A percentile compares a stretch with the other conserved stretches of the same genome.
Evolutionary conservation across 2,113 vertebrate genomes (phyloP).

Genomic region (Aphyosemion australe): DNA sequence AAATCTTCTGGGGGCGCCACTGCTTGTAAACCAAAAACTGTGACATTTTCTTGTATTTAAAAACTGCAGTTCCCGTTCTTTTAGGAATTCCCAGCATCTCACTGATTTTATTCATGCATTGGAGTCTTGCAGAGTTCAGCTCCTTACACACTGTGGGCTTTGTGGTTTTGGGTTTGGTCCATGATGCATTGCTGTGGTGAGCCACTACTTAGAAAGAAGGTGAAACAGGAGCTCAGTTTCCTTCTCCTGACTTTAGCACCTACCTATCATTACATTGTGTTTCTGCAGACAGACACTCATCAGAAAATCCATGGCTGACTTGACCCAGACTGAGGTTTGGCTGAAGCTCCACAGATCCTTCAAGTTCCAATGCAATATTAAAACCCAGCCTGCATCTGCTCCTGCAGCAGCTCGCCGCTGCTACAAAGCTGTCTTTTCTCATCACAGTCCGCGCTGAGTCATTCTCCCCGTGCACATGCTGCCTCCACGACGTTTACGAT

Average conservation of each 20-base stretch:
- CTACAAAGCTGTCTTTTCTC: conserved; percentile 59
- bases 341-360: conserved; percentile 28
- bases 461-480: conserved; percentile 42
- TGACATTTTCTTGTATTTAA: background rate
- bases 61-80: background rate
- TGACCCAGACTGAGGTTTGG: conserved; percentile 22
- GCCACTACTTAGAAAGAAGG: conserved; percentile 43
- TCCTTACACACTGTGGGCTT: conserved; percentile 29
- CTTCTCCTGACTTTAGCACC: conserved; percentile 45
- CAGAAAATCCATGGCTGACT: conserved; percentile 33
- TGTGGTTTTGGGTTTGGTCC: conserved; percentile 67
- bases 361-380: conserved; percentile 70
- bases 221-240: conserved; percentile 52
- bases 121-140: conserved; percentile 29
- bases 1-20: too few relatives aligned
- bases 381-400: conserved; percentile 57
- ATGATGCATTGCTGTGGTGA: conserved; percentile 63
- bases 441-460: conserved; percentile 64
- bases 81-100: too few relatives aligned
- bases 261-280: conserved; percentile 57
- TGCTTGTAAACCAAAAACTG: too few relatives aligned
- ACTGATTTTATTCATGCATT: conserved; percentile 12
- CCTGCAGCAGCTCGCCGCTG: conserved; percentile 36
- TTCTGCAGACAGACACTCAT: conserved; percentile 31
- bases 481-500: conserved; percentile 36